Evolutionary conservation across 2,797 vertebrate genomes (phyloP).

Genomic region (Catamblyrhynchus diadema): DNA sequence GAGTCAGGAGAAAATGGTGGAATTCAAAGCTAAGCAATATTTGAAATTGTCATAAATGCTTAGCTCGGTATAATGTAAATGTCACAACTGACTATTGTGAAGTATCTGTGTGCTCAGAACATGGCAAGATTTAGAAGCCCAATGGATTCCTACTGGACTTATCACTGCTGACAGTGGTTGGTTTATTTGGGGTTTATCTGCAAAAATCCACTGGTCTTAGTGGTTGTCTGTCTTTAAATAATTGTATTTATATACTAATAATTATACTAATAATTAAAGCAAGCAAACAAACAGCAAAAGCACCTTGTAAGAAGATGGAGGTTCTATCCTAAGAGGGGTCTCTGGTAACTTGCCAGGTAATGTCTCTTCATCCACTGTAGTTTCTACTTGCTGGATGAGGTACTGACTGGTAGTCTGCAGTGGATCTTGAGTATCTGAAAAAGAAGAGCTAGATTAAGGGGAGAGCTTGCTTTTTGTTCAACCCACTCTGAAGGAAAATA

Average conservation of each 20-base stretch:
- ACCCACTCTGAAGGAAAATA: not conserved
- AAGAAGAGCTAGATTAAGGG: not conserved
- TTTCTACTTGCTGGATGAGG: conserved; percentile 83
- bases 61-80: not conserved
- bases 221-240: not conserved
- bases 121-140: not conserved
- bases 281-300: not conserved
- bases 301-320: conserved; percentile 89
- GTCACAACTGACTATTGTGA: not conserved
- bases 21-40: not conserved
- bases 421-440: conserved; percentile 78
- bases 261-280: not conserved
- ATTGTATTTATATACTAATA: not conserved
- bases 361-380: conserved; percentile 87
- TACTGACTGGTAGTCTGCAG: conserved; percentile 92
- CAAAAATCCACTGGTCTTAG: not conserved
- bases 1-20: not conserved
- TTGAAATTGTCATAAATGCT: not conserved
- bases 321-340: conserved; percentile 85
- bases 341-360: conserved; percentile 92
- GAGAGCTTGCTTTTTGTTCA: not conserved
- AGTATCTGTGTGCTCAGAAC: not conserved
- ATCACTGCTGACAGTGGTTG: not conserved
- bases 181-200: not conserved
- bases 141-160: not conserved